These are phyloP conservation scores for Zaprionus gabonicus DNA, from an alignment of 1,140 invertebrate species.

Conservation along the genomic window DNA sequence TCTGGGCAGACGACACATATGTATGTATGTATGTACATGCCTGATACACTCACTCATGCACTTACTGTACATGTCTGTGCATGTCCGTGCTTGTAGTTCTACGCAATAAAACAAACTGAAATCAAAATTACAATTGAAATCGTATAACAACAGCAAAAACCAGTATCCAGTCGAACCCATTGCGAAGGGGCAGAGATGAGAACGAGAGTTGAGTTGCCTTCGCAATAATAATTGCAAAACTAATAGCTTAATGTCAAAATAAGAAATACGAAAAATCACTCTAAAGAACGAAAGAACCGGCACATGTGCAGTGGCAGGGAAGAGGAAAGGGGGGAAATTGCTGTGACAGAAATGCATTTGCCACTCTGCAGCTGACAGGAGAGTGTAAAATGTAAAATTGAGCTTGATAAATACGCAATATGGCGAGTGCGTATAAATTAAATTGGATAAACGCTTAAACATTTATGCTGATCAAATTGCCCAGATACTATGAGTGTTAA, in stretches of 20 bases:
- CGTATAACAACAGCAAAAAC: not conserved
- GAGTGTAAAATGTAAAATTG: conserved; percentile 14
- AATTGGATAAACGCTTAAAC: conserved; percentile 24
- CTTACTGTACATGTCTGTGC: not conserved
- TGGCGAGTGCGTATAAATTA: conserved; percentile 12
- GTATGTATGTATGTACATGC: no score
- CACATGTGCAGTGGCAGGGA: no score
- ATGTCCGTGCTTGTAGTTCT: not conserved
- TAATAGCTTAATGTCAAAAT: conserved; percentile 29
- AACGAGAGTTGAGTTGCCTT: not conserved
- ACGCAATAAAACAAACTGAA: conserved; percentile 11
- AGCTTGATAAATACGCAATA: conserved; percentile 27
- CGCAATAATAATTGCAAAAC: conserved; percentile 25
- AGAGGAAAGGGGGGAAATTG: not conserved
- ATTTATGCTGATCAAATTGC: conserved; percentile 25
- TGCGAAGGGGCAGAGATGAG: not conserved
- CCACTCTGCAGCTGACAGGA: conserved; percentile 15
- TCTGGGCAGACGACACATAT: not conserved
- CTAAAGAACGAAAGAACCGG: not conserved
- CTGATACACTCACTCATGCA: not conserved
- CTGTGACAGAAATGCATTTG: not conserved
- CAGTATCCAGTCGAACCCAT: not conserved
- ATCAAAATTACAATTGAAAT: conserved; percentile 21
- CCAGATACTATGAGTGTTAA: conserved; percentile 6
- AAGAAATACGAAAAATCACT: conserved; percentile 11